Conservation (phyloP, 2,113 vertebrate genomes). For the Naja naja region DNA sequence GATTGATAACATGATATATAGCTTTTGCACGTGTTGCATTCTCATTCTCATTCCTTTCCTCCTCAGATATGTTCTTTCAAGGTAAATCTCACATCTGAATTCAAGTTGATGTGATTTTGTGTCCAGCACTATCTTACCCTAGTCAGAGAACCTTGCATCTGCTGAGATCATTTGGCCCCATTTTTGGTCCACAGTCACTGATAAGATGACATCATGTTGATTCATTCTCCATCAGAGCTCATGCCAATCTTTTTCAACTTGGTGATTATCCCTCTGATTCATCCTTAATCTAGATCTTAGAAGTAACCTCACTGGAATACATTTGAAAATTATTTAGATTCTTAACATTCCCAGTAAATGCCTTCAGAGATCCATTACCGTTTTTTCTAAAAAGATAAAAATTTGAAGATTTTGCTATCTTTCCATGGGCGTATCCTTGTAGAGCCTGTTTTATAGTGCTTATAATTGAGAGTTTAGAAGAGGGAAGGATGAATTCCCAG, state of each 20-base stretch:
- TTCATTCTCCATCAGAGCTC: neutral
- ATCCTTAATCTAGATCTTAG: neutral
- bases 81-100: neutral
- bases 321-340: neutral
- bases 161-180: neutral
- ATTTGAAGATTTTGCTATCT: neutral
- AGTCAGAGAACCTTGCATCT: neutral
- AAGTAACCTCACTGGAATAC: neutral
- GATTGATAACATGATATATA: neutral
- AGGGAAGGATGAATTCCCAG: neutral
- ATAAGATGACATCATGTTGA: neutral
- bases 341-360: neutral
- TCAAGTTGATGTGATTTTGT: neutral
- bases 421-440: neutral
- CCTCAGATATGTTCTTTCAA: neutral
- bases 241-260: neutral
- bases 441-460: neutral
- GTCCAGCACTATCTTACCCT: neutral
- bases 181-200: neutral
- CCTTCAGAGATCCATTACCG: neutral
- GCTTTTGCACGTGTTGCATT: neutral
- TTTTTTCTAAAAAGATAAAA: neutral
- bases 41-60: neutral
- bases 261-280: neutral
- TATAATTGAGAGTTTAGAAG: neutral